A percentile compares a stretch with the other conserved stretches of the same genome.
These are phyloP conservation scores for Mythimna impura DNA, from an alignment of 2,888 invertebrate genomes.

Conservation along the genomic window DNA sequence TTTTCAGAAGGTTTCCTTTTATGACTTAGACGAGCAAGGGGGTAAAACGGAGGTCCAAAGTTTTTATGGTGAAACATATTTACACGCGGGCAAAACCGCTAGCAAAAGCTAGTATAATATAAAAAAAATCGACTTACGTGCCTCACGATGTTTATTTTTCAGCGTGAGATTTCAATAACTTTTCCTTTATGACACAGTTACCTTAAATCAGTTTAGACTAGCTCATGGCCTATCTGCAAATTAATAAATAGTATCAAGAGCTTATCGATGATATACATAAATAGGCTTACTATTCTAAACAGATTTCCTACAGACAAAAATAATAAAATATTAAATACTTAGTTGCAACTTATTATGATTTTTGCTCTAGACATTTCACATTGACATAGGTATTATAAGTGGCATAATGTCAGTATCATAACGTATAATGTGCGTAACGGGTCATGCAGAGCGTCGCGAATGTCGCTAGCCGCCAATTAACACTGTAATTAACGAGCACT, in stretches of 20 bases:
- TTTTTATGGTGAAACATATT: too few relatives aligned
- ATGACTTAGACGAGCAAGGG: too few relatives aligned
- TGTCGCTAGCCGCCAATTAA: constrained; percentile 16
- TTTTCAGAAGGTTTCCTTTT: too few relatives aligned
- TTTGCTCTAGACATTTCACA: neutral
- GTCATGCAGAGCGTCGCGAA: constrained; percentile 15
- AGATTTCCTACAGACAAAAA: neutral
- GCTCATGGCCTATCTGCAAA: neutral
- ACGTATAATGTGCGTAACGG: constrained; percentile 28
- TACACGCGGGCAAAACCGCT: too few relatives aligned
- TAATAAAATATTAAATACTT: neutral
- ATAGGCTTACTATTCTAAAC: neutral
- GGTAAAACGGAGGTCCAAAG: too few relatives aligned
- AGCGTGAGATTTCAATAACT: neutral
- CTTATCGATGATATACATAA: neutral
- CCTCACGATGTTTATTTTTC: neutral
- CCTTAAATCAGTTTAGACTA: neutral
- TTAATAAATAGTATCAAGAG: neutral
- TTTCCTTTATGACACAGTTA: neutral
- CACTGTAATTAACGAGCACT: constrained; percentile 29
- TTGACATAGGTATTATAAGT: neutral
- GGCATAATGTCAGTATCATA: constrained; percentile 37
- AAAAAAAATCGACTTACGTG: neutral
- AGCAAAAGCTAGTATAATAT: neutral
- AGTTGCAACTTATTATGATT: too few relatives aligned